Conservation (phyloP, 1,140 invertebrate species). For the Orius insidiosus region DNA sequence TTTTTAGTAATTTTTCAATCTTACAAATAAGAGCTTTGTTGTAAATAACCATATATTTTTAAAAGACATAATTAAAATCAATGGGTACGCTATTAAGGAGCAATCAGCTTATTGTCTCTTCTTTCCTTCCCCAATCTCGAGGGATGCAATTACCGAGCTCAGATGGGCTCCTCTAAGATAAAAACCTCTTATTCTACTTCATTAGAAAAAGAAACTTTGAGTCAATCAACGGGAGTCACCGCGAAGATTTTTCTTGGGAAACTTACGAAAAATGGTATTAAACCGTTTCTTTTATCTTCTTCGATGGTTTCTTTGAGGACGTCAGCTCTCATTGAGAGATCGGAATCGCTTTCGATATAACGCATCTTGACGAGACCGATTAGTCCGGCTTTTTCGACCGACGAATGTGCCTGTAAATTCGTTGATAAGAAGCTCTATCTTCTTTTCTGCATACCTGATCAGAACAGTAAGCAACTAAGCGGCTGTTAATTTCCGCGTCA, state of each 20-base stretch:
- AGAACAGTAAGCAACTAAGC: constrained; percentile 88
- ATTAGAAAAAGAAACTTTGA: background rate
- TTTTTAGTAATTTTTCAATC: too few relatives aligned
- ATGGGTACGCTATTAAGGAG: background rate
- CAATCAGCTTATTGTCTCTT: constrained; percentile 7
- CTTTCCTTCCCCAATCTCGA: background rate
- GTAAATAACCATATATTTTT: background rate
- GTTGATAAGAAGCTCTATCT: too few relatives aligned
- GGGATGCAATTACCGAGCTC: constrained; percentile 3
- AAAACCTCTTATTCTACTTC: background rate
- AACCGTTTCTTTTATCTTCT: constrained; percentile 65
- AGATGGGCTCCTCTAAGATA: constrained; percentile 2
- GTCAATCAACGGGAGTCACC: background rate
- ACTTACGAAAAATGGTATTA: constrained; percentile 92
- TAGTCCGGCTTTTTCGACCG: constrained; percentile 87
- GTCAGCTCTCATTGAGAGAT: constrained; percentile 67
- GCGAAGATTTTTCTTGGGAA: too few relatives aligned
- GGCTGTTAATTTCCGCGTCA: constrained; percentile 76
- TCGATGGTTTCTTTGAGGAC: constrained; percentile 61
- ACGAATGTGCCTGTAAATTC: constrained; percentile 64
- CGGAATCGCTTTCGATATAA: constrained; percentile 72
- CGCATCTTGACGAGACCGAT: constrained; percentile 82
- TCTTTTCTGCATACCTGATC: constrained; percentile 53
- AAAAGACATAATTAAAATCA: background rate
- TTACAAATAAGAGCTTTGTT: too few relatives aligned